Base-by-base conservation (phyloP, 2,888 invertebrate species). In the Drosophila atripex region DNA sequence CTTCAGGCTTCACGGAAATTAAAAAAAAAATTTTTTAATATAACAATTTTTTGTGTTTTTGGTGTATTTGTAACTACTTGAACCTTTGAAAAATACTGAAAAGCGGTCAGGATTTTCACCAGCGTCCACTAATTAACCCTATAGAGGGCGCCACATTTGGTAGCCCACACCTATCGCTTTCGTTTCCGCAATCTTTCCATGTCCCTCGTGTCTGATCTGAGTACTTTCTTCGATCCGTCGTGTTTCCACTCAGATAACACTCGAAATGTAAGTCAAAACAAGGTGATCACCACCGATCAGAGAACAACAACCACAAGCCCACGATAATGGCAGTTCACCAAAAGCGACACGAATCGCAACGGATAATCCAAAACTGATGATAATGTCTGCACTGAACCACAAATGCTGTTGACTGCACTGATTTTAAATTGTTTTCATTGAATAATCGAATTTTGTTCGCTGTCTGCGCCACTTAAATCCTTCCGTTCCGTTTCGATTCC, bases 151-250 rank as follows among this genome's bases (percentile, higher is more conserved):
- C 12, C 32, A 12, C 8, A 11, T 6, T n/a, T 14, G n/a, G n/a
- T 35, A 35, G 14, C 6, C 35, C 35, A n/a, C 14, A 14, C 2
- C n/a, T 7, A 35, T 11, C 14, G 45, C 18, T 14, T 46, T 16
- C 18, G 46, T 35, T 55, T 46, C 38, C 28, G 28, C 21, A 45
- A 28, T 43, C 41, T 12, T 28, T 50, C 60, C 21, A 43, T 60
- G 49, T 50, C 59, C 25, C 23, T 2, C 14, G 18, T 30, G 30
- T 16, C 46, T 12, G 52, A 46, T 18, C 52, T 16, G 18, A 60
- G 18, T n/a, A 52, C 61, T 39, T 52, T 61, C 68, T 59, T 32
- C 58, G 64, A 63, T 66, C 25, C 25, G 46, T 35, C 50, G 12
- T 32, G 12, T 5, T 12, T 3, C 56, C 60, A 64, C 60, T 69